Base-by-base conservation (phyloP, 2,888 invertebrate genomes). In the Macrophya alboannulata region DNA sequence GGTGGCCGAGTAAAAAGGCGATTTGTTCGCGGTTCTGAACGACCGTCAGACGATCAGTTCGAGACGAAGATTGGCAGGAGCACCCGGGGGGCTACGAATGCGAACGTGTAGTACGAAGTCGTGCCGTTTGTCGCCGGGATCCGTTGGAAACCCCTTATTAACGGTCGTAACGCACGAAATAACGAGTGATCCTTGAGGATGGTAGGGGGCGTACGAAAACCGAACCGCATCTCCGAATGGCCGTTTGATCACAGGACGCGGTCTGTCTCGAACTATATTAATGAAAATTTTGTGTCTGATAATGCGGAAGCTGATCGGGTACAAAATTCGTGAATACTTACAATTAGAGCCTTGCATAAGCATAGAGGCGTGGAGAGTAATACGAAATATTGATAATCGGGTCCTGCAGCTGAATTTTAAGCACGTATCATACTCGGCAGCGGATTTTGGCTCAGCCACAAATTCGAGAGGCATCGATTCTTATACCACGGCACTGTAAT, bases 141-240 rank as follows among this genome's bases (percentile, higher is more conserved):
- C 85, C 79, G 88, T 90, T 90, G 90, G 51, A 62, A 62, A 81
- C 92, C 92, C 90, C 89, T 92, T 90, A 92, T 92, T 90, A 92
- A 88, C 88, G 90, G 90, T 92, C 92, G 90, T 92, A 92, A 92
- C 91, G 90, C 87, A 88, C 88, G 91, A 91, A 91, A 91, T 92
- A 91, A 92, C 90, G 91, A 89, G 89, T 81, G 81, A 81, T 81
- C 62, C 59, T 81, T 62, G 17, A 17, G 40, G 59, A 21, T 51
- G 81, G 21, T 59, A 43, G n/a, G 62, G 62, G 43, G 62, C 40
- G 59, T 37, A 81, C 43, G 40, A 40, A 51, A n/a, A 62, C 51
- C 48, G 77, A 17, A 31, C n/a, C 77, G 48, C 31, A 55, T 77
- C 55, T 77, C 25, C 43, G 81, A 81, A 81, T 81, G 62, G 81